Evolutionary conservation across 2,888 invertebrate species (phyloP).

Genomic region (Protula sp.): DNA sequence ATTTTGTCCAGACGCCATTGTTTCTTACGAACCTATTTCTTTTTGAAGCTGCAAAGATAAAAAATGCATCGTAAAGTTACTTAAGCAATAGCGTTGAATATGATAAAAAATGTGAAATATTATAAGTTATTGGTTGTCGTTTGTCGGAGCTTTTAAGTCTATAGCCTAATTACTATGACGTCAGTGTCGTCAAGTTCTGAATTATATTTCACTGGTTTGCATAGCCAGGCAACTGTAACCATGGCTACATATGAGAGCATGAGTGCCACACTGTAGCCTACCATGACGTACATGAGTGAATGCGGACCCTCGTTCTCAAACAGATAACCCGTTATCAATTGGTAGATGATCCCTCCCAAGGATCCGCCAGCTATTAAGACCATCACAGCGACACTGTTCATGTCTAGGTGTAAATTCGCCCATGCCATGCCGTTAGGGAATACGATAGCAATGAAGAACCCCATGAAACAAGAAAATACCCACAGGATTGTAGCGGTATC

Average conservation of each 20-base stretch:
- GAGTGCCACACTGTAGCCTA: slow-evolving; percentile 17
- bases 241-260: background rate
- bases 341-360: slow-evolving; percentile 28
- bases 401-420: slow-evolving; percentile 29
- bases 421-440: slow-evolving; percentile 34
- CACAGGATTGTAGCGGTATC: slow-evolving; percentile 24
- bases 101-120: too few species aligned
- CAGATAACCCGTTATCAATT: slow-evolving; percentile 29
- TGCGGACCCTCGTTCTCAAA: slow-evolving; percentile 27
- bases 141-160: too few species aligned
- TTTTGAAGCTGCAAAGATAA: too few species aligned
- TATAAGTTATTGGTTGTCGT: too few species aligned
- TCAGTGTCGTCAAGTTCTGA: too few species aligned
- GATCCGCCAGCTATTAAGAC: slow-evolving; percentile 28
- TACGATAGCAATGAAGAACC: slow-evolving; percentile 27
- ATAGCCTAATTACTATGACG: too few species aligned
- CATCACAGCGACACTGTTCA: slow-evolving; percentile 31
- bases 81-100: too few species aligned
- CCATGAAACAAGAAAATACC: slow-evolving; percentile 26
- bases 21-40: too few species aligned
- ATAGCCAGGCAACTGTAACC: background rate
- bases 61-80: too few species aligned
- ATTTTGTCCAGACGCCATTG: too few species aligned
- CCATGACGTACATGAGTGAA: slow-evolving; percentile 26
- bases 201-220: too few species aligned